Percentiles rank a stretch among this genome's conserved stretches.
Conservation (phyloP, 2,113 vertebrate genomes). For the Hassar affinis region DNA sequence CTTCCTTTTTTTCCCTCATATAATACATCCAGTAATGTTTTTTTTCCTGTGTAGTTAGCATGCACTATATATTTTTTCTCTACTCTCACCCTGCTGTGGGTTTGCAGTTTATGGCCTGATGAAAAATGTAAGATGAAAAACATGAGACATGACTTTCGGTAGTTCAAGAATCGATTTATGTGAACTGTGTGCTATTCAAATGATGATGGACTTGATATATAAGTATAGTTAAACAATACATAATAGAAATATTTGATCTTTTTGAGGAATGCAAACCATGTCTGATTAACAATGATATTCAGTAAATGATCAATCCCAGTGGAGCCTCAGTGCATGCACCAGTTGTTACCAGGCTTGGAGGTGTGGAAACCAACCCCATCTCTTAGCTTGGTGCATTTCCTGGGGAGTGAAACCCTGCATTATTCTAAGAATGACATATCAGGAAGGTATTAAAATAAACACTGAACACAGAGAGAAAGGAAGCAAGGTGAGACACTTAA, state of each 20-base stretch:
- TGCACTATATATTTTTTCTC: neutral
- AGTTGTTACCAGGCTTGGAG: neutral
- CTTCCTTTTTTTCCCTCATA: neutral
- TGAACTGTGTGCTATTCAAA: neutral
- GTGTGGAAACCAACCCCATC: neutral
- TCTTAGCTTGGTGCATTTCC: neutral
- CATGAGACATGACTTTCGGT: neutral
- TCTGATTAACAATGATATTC: neutral
- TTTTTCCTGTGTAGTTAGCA: neutral
- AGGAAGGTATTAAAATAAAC: neutral
- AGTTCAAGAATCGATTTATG: neutral
- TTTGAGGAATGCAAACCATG: neutral
- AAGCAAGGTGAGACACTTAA: neutral
- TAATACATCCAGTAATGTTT: neutral
- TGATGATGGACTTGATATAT: neutral
- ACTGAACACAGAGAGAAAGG: neutral
- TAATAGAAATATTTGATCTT: neutral
- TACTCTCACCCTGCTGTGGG: neutral
- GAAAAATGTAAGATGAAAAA: neutral
- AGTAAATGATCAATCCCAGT: neutral
- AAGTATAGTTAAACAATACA: neutral
- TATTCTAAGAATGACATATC: neutral
- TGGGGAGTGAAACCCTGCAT: neutral
- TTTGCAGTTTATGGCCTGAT: neutral
- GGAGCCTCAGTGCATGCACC: neutral